These are phyloP conservation scores for Hippocampus zosterae DNA, from an alignment of 2,113 vertebrate genomes.

Conservation along the genomic window DNA sequence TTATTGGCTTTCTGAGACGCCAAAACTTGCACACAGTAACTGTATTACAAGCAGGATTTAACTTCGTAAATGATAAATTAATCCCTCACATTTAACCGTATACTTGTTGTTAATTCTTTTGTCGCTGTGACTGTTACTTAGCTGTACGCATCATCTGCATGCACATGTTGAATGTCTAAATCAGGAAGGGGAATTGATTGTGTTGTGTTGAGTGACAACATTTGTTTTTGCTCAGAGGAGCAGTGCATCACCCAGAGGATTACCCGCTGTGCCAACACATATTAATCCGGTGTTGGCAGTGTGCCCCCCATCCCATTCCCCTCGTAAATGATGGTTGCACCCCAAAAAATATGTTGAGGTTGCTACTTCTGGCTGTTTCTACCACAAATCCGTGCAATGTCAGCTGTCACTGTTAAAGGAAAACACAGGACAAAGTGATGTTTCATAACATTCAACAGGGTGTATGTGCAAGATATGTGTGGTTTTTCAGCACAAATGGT, in stretches of 20 bases:
- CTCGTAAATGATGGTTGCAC: constrained; percentile 15
- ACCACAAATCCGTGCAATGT: constrained; percentile 16
- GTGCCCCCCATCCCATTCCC: neutral
- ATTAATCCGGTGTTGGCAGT: constrained; percentile 13
- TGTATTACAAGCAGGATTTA: neutral
- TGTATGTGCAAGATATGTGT: neutral
- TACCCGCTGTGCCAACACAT: constrained; percentile 7
- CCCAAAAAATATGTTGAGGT: constrained; percentile 13
- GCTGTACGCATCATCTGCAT: neutral
- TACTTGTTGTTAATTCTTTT: neutral
- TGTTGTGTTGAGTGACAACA: neutral
- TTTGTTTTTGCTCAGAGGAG: neutral
- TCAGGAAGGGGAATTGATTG: neutral
- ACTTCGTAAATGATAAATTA: neutral
- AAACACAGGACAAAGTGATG: constrained; percentile 1
- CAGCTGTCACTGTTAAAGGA: constrained; percentile 12
- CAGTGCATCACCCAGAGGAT: constrained; percentile 3
- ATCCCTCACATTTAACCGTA: neutral
- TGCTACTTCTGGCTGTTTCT: constrained; percentile 14
- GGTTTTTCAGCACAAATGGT: neutral
- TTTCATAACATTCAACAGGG: neutral
- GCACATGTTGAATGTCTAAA: neutral
- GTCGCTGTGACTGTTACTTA: neutral
- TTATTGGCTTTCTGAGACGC: neutral
- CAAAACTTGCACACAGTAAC: neutral